Conservation (phyloP, 2,888 invertebrate genomes). For the Rutpela maculata region DNA sequence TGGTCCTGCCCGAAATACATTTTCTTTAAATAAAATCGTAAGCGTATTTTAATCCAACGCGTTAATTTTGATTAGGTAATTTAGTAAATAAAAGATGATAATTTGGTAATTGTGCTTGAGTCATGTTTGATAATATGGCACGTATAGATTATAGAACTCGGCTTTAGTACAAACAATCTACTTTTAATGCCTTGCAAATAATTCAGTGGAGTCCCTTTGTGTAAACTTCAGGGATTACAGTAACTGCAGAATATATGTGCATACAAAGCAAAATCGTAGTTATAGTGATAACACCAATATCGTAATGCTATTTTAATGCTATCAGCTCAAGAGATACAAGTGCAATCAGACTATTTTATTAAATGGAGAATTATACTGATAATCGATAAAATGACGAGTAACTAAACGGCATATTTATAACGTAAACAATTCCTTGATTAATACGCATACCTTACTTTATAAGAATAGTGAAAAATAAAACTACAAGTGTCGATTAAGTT, state of each 20-base stretch:
- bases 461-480: too few species aligned
- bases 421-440: too few species aligned
- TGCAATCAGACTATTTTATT: constrained; percentile 17
- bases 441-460: too few species aligned
- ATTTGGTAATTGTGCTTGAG: not conserved
- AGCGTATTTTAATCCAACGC: not conserved
- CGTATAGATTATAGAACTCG: not conserved
- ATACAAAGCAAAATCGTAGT: constrained; percentile 28
- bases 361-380: not conserved
- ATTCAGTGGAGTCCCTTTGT: constrained; percentile 47
- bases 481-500: too few species aligned
- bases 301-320: constrained; percentile 26
- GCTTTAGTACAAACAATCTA: not conserved
- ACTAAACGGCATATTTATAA: too few species aligned
- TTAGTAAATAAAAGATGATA: not conserved
- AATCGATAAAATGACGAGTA: not conserved
- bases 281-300: constrained; percentile 25
- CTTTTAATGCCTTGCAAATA: constrained; percentile 39
- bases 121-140: not conserved
- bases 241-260: constrained; percentile 21
- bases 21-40: too few species aligned
- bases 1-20: too few species aligned
- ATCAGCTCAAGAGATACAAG: not conserved
- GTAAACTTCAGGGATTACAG: constrained; percentile 47
- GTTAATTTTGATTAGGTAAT: not conserved